Base-by-base conservation (phyloP, 2,888 invertebrate species). In the Dioctria linearis region DNA sequence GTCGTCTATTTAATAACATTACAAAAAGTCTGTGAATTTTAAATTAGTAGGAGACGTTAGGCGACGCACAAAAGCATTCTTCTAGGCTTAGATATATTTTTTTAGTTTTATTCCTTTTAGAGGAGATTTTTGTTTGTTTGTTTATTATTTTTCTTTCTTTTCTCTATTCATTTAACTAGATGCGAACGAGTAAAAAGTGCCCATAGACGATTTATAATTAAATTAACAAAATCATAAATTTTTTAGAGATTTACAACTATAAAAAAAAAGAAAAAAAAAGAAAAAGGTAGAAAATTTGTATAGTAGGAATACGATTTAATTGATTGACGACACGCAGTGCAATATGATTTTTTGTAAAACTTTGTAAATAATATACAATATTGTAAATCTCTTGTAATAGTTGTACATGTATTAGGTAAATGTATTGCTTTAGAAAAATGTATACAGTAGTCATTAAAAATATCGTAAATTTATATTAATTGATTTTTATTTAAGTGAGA, bases 1-100 rank as follows among this genome's bases (percentile, higher is more conserved):
- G 95, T 87, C 91, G 96, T 83, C 90, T 95, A 83, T 95, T 94
- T 90, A 94, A 95, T 86, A 95, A 95, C 88, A 94, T 96, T 88
- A 95, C 95, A 80, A 95, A 94, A 88, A 95, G 95, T 82, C 91
- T 93, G 84, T 92, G 90, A 91, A 51, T n/a, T 75, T 57, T 66
- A 66, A 51, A 51, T 67, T 25, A 65, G 6, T 39, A 65, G 5
- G 5, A 25, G 25, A 65, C 37, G 2, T 9, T 1, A 11, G 51
- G 46, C 25, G 25, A 25, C 25, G 54, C 51, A 75, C 13, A 42
- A 43, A 9, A 59, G 61, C 61, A 59, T 59, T 61, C 43, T 61
- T 59, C 8, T 13, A 75, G 61, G 42, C 40, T 75, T 75, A 75
- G 75, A 61, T 11, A 25, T 25, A 61, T 43, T 75, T 43, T 25